Conservation (phyloP, 2,113 vertebrate genomes). For the Strix uralensis region DNA sequence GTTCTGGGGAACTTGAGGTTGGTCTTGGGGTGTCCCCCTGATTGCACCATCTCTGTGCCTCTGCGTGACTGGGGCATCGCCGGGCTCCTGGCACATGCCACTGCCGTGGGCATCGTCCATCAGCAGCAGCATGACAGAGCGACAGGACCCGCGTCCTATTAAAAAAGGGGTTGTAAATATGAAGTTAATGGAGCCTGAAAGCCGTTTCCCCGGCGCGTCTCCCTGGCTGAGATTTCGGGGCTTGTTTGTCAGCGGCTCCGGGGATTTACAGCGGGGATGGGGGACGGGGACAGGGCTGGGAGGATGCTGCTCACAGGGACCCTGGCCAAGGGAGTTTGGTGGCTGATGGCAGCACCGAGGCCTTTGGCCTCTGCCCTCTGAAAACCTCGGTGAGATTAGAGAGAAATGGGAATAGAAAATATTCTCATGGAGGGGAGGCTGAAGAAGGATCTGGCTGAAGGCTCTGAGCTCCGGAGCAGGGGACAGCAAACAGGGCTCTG, state of each 20-base stretch:
- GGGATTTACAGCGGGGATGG: neutral
- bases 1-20: neutral
- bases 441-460: neutral
- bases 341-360: fast-evolving
- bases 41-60: neutral
- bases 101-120: neutral
- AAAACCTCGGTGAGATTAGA: fast-evolving
- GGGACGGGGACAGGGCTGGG: neutral
- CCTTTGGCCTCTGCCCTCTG: fast-evolving
- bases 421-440: fast-evolving
- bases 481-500: fast-evolving
- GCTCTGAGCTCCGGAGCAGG: neutral
- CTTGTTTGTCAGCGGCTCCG: neutral
- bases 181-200: neutral
- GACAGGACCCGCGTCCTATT: neutral
- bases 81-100: fast-evolving
- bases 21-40: neutral
- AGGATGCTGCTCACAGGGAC: neutral
- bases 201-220: neutral
- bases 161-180: neutral
- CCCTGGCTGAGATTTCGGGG: neutral
- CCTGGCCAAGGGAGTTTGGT: neutral
- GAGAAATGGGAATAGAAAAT: neutral
- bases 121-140: neutral
- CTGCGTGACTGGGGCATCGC: neutral